Percentiles rank a stretch among this genome's conserved stretches.
These are phyloP conservation scores for Rissa tridactyla DNA, from an alignment of 2,113 vertebrate genomes.

Conservation along the genomic window DNA sequence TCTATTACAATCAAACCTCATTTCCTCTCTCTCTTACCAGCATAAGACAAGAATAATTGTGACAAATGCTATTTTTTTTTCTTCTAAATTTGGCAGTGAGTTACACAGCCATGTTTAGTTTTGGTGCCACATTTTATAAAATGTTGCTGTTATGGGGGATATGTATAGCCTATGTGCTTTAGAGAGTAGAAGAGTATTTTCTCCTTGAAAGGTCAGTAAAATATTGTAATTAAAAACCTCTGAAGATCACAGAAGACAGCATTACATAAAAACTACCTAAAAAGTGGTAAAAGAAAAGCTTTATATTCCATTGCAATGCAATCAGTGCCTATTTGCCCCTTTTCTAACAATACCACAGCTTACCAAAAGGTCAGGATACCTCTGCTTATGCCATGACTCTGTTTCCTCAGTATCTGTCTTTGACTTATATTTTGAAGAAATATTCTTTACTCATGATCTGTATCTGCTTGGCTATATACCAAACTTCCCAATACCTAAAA, in stretches of 20 bases:
- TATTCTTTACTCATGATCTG: neutral
- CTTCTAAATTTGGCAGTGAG: neutral
- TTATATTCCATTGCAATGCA: neutral
- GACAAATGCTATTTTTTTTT: neutral
- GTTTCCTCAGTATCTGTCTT: neutral
- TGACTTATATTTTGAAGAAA: neutral
- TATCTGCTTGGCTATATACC: neutral
- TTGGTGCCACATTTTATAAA: neutral
- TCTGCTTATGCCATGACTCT: neutral
- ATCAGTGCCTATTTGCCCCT: neutral
- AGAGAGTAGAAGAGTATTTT: neutral
- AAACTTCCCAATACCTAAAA: neutral
- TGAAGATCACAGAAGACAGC: neutral
- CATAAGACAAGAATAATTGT: neutral
- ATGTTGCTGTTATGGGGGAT: neutral
- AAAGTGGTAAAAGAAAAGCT: neutral
- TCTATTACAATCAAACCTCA: neutral
- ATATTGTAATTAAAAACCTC: neutral
- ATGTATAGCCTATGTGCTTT: neutral
- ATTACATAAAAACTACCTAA: neutral
- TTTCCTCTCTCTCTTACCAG: neutral
- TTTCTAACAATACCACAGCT: neutral
- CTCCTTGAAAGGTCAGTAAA: neutral
- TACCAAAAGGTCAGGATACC: neutral
- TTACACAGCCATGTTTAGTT: neutral